These are phyloP conservation scores for Dascyllus trimaculatus DNA, from an alignment of 2,113 vertebrate genomes.

Conservation along the genomic window DNA sequence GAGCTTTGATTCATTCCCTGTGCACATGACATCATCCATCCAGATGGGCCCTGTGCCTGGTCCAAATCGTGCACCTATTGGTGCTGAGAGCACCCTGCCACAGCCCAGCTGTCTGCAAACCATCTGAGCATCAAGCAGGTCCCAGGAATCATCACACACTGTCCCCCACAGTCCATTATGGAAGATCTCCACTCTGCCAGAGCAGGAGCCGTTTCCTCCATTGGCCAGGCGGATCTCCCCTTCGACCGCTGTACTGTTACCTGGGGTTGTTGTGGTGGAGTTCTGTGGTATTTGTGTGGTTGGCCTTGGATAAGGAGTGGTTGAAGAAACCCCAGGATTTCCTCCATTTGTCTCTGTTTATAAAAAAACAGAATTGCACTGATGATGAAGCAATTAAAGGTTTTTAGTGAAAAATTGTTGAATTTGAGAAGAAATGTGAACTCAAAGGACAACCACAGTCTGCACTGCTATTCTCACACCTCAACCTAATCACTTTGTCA, in stretches of 20 bases:
- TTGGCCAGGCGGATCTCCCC: too few relatives aligned
- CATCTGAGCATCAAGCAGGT: constrained; percentile 56
- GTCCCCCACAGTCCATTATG: constrained; percentile 67
- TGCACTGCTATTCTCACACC: too few relatives aligned
- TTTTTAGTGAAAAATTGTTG: neutral
- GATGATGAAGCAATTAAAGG: too few relatives aligned
- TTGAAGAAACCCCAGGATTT: neutral
- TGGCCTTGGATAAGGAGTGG: neutral
- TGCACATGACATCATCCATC: constrained; percentile 57
- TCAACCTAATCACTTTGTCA: too few relatives aligned
- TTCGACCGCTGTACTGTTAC: too few relatives aligned
- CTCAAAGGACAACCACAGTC: too few relatives aligned
- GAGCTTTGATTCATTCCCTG: constrained; percentile 40
- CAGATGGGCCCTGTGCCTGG: constrained; percentile 63
- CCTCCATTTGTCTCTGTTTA: neutral
- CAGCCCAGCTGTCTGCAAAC: constrained; percentile 75
- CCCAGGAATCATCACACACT: constrained; percentile 66
- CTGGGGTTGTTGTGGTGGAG: too few relatives aligned
- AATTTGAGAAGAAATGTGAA: neutral
- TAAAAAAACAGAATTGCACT: neutral
- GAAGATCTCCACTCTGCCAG: constrained; percentile 71
- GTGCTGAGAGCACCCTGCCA: constrained; percentile 52
- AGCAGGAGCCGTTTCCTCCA: too few relatives aligned
- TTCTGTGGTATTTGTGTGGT: too few relatives aligned
- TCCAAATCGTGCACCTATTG: constrained; percentile 10